Evolutionary conservation across 2,113 vertebrate genomes (phyloP).

Genomic region (Daboia siamensis): DNA sequence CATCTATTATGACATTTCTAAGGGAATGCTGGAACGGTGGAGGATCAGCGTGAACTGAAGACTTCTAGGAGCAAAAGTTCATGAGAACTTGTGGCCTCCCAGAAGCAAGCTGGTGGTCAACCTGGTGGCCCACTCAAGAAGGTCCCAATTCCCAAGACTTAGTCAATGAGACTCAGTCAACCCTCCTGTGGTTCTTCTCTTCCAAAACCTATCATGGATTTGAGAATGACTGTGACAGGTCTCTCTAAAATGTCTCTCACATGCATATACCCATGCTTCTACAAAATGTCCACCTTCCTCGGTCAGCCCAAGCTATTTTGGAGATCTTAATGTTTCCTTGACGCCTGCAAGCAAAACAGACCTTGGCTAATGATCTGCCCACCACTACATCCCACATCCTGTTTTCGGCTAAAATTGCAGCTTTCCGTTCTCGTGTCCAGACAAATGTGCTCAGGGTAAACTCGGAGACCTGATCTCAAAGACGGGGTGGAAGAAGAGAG

Average conservation of each 20-base stretch:
- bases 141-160: background rate
- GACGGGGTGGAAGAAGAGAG: background rate
- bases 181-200: background rate
- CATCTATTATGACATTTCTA: background rate
- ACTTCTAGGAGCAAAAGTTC: background rate
- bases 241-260: background rate
- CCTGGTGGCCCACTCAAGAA: background rate
- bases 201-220: background rate
- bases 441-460: background rate
- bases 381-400: constrained; percentile 15
- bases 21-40: background rate
- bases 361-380: constrained; percentile 3
- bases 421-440: background rate
- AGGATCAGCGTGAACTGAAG: background rate
- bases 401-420: constrained; percentile 14
- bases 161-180: background rate
- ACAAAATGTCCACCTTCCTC: constrained; percentile 2
- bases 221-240: background rate
- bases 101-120: background rate
- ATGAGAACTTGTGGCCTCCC: background rate
- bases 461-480: background rate
- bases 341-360: background rate
- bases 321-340: constrained; percentile 1
- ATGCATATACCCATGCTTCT: background rate
- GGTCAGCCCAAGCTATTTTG: constrained; percentile 27